Evolutionary conservation across 2,113 vertebrate species (phyloP), one percentile per base, ranked within the genome.

Genomic region (Chaetura pelagica): DNA sequence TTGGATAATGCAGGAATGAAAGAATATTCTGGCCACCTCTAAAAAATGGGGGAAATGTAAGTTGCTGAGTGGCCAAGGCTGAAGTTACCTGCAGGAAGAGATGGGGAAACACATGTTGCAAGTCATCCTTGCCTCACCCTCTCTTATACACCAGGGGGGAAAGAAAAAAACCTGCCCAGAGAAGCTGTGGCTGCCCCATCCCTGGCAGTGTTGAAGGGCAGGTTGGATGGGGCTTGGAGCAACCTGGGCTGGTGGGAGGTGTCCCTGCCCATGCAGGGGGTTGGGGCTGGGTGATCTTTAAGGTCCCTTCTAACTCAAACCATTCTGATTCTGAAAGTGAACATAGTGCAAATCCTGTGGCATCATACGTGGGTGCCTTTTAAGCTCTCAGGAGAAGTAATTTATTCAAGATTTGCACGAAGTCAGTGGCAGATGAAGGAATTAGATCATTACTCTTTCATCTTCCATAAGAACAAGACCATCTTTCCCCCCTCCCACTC

Each of bases 21-120:
- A 13, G 8, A n/a, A 5, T 14, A 26, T 34, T 34, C 29, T 23
- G 54, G 5, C 10, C 22, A 18, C 20, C 20, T 51, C 17, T 84
- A 46, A 61, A 21, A 69, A 34, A 0, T 26, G 4, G 21, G 23
- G n/a, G 34, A 46, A 64, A 7, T 2, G 0, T 1, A 7, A 14
- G 13, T 40, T 0, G 12, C 54, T 48, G 44, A 8, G 38, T 6
- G 52, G 8, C 15, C 10, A 10, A 8, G 12, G 49, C 44, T 57
- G 32, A 34, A 23, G 4, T 29, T 46, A 57, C 54, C 51, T 51
- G 42, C 22, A 21, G 84, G 71, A 42, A 84, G 7, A 21, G 6
- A 4, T 29, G 26, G 42, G 5, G 34, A 7, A 54, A 61, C 0
- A 1, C 35, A n/a, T 26, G n/a, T 58, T 64, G 48, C 12, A 51